Evolutionary conservation across 1,140 invertebrate genomes (phyloP), one percentile per base, ranked within the genome.

Genomic region (Microvelia longipes): DNA sequence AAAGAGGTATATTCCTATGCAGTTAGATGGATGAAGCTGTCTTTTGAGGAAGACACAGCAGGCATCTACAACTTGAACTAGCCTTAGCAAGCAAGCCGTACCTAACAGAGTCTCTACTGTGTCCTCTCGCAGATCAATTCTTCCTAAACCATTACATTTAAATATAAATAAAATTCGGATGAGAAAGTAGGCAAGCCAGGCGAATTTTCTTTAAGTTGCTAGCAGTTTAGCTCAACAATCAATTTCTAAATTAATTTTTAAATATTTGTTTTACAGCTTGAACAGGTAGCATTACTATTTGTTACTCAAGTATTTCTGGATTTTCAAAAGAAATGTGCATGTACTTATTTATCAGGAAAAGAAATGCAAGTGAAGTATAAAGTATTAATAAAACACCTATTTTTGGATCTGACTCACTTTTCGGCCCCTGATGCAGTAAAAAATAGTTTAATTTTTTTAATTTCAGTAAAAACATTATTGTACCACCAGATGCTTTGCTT

Each of bases 11-110:
- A 97, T 96, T 1, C 93, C 94, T 67, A 96, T 84, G 81, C 92
- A 96, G 79, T 97, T 97, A 74, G 92, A 94, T 0, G 93, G 93
- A 81, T 96, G 91, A 35, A 97, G 82, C 78, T 95, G 93, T 76
- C 92, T 90, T 73, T 88, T 87, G 27, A 97, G 82, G 79, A 94
- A 96, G 75, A 86, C 85, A 73, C 91, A 95, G 78, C 94, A 96
- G 25, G 92, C 92, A 74, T 90, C 88, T 19, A 93, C 90, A 27
- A 96, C 92, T 74, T 91, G 85, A 71, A 86, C 85, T n/a, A 97
- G 81, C 79, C 95, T 92, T 28, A 97, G 82, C 65, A 96, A 81
- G 80, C 90, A 92, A 25, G 93, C 89, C 25, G 93, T 94, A 27
- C 90, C 88, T 71, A 96, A 78, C 35, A 96, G 81, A 27, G 88